phyloP scores from a whole-genome alignment of 1,140 invertebrate species.

The Oscheius sp. region DNA sequence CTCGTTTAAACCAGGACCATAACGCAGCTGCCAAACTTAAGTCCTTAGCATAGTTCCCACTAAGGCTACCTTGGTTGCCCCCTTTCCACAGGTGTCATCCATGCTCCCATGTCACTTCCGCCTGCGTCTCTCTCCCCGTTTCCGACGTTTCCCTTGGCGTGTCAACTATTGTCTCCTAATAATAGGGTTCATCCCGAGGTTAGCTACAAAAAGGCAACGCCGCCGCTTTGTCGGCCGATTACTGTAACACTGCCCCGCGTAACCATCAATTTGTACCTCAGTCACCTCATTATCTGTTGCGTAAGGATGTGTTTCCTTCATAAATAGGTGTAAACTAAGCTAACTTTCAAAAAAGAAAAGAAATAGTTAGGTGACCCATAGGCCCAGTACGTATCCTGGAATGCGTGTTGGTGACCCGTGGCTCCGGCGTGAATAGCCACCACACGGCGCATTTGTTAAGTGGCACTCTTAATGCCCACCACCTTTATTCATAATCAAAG shows the following conservation, averaged over 20 bases:
- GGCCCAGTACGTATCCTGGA: not conserved
- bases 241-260: not conserved
- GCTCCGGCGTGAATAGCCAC: not conserved
- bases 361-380: not conserved
- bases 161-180: conserved; percentile 7
- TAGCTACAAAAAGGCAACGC: not conserved
- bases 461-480: conserved; percentile 5
- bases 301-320: not conserved
- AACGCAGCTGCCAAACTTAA: not conserved
- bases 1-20: not conserved
- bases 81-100: not conserved
- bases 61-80: too few species aligned
- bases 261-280: not conserved
- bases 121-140: not conserved
- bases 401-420: not conserved
- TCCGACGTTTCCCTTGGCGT: not conserved
- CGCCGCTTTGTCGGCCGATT: not conserved
- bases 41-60: not conserved
- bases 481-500: conserved; percentile 14
- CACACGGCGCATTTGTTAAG: conserved; percentile 6
- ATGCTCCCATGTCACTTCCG: not conserved
- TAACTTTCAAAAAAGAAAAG: not conserved
- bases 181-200: conserved; percentile 2
- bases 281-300: too few species aligned
- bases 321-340: too few species aligned